phyloP scores from a whole-genome alignment of 2,797 vertebrate species.

The Mus minutoides region DNA sequence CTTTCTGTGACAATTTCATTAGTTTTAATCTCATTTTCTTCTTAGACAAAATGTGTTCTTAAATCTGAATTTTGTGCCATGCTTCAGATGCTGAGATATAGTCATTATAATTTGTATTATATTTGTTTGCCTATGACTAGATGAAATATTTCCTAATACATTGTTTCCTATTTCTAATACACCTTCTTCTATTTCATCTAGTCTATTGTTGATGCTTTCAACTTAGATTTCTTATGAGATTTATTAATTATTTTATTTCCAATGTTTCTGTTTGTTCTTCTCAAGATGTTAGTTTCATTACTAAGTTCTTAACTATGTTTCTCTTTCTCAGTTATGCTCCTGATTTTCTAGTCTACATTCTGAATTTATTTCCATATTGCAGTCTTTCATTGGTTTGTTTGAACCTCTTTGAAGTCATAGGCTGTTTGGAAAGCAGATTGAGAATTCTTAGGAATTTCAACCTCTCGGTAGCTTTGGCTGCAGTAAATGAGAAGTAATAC shows the following conservation, averaged over 20 bases:
- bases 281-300: not conserved
- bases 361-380: not conserved
- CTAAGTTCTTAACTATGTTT: not conserved
- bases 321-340: not conserved
- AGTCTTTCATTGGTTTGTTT: not conserved
- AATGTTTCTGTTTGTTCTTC: not conserved
- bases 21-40: not conserved
- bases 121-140: not conserved
- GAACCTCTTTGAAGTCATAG: not conserved
- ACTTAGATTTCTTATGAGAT: not conserved
- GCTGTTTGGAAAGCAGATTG: not conserved
- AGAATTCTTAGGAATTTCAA: not conserved
- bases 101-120: not conserved
- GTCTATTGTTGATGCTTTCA: not conserved
- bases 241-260: not conserved
- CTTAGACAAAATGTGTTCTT: not conserved
- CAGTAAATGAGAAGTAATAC: not conserved
- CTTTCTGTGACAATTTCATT: not conserved
- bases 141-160: not conserved
- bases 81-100: not conserved
- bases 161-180: not conserved
- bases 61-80: not conserved
- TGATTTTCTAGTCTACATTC: not conserved
- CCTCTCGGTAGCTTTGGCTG: not conserved
- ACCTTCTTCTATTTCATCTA: not conserved